Base-by-base conservation (phyloP, 2,797 vertebrate genomes). In the Muscicapa comitata region DNA sequence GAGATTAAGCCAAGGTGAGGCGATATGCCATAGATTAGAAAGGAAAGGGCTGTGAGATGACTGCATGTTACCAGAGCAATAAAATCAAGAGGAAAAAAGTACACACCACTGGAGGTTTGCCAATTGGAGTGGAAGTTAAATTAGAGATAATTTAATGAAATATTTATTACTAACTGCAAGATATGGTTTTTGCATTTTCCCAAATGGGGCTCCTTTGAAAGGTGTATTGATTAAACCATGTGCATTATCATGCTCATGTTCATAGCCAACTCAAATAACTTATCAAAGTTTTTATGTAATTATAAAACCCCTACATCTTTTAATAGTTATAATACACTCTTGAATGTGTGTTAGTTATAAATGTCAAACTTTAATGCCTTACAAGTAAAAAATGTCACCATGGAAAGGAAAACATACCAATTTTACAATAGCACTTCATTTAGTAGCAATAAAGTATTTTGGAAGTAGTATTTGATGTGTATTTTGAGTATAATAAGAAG, bases 61-160 rank as follows among this genome's bases (percentile, higher is more conserved):
- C 33, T 93, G 43, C 67, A 79, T 53, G 40, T 61, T 93, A 87
- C 47, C 33, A 94, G n/a, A 31, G 35, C 75, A 96, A 89, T 93
- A 92, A 85, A 95, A 92, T 89, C 76, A 57, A 70, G 35, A 86
- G 37, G 4, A 53, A 90, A 86, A 88, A 86, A 42, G 42, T 40
- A 70, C 14, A 38, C 59, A 67, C 35, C 70, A 42, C 62, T 91
- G 89, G 76, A 91, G 57, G 42, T 76, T 91, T 90, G 37, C 59
- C 70, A 78, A 15, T 25, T 48, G 53, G 57, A 94, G 23, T 24
- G 58, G 66, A 96, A 94, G 80, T 42, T 91, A 45, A 97, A 94
- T 51, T 71, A 84, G 62, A 97, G 73, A 86, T 85, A 88, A 91
- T 89, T 95, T 95, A 95, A 93, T 95, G 63, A 92, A 89, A 85